A percentile compares a stretch with the other conserved stretches of the same genome.
These are phyloP conservation scores for Corythucha ciliata DNA, from an alignment of 2,888 invertebrate genomes.

Conservation along the genomic window DNA sequence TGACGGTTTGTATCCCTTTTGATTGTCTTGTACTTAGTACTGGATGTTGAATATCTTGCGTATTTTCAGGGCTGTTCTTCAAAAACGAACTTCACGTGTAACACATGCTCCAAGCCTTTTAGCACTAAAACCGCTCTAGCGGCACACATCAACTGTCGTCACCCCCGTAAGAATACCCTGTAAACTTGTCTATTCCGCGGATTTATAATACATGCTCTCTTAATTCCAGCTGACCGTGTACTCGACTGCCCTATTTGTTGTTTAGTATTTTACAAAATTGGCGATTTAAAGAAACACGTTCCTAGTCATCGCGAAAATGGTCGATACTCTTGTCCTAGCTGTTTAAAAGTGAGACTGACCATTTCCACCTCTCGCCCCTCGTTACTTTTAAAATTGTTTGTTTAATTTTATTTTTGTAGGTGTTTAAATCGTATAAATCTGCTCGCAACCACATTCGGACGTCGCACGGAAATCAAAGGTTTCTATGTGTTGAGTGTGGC, in stretches of 20 bases:
- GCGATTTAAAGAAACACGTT: constrained; percentile 56
- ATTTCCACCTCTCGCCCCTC: neutral
- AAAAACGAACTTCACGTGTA: constrained; percentile 60
- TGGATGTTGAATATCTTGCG: too few relatives aligned
- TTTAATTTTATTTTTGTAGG: constrained; percentile 38
- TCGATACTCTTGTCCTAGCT: constrained; percentile 58
- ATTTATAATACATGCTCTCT: neutral
- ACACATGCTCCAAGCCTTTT: constrained; percentile 55
- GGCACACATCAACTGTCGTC: constrained; percentile 64
- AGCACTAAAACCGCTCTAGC: constrained; percentile 62
- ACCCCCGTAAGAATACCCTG: too few relatives aligned
- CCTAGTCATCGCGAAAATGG: constrained; percentile 52
- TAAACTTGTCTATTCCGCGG: constrained; percentile 40
- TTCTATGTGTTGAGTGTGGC: constrained; percentile 57
- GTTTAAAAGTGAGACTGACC: constrained; percentile 47
- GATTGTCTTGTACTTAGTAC: too few relatives aligned
- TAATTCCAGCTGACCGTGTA: constrained; percentile 33
- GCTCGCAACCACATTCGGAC: constrained; percentile 64
- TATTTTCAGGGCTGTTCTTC: too few relatives aligned
- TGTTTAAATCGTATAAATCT: constrained; percentile 57
- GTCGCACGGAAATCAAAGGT: constrained; percentile 59
- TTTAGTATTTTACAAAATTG: constrained; percentile 55
- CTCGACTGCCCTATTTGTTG: constrained; percentile 67
- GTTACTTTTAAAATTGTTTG: constrained; percentile 21
- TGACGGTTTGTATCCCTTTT: too few relatives aligned